Conservation (phyloP, 2,888 invertebrate species). For the Cacoxenus indagator region DNA sequence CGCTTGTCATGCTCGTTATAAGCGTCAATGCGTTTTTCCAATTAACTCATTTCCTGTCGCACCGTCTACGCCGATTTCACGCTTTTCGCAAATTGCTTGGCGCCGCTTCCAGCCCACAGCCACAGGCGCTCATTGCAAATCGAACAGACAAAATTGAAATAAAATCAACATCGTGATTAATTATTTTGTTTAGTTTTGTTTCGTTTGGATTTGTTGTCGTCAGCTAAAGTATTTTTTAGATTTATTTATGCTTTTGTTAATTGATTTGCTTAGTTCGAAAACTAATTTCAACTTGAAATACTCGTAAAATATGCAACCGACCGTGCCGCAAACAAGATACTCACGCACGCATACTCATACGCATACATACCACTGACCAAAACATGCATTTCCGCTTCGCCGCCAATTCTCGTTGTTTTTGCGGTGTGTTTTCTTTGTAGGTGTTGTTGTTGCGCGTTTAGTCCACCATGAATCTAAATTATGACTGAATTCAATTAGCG, state of each 20-base stretch:
- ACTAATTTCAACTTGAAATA: neutral
- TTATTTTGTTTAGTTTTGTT: slow-evolving; percentile 4
- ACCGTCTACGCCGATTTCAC: neutral
- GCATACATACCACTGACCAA: neutral
- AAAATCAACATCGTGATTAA: slow-evolving; percentile 7
- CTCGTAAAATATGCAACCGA: too few relatives aligned
- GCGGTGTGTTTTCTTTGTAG: neutral
- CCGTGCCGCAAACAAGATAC: neutral
- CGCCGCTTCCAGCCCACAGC: neutral
- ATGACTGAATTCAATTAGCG: slow-evolving; percentile 28
- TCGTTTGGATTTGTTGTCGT: too few relatives aligned
- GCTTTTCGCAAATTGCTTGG: neutral
- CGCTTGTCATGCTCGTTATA: neutral
- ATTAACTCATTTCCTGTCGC: slow-evolving; percentile 11
- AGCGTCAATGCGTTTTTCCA: slow-evolving; percentile 9
- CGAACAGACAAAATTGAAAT: slow-evolving; percentile 1
- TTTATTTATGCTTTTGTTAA: slow-evolving; percentile 10
- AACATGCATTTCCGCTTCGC: neutral
- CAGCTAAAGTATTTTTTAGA: neutral
- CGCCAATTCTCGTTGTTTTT: neutral
- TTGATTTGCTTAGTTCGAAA: slow-evolving; percentile 15
- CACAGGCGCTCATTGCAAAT: neutral
- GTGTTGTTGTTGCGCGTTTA: neutral
- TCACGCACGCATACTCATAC: neutral
- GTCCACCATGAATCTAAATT: too few relatives aligned